Conservation (phyloP, 2,888 invertebrate species). For the Dioctria rufipes region DNA sequence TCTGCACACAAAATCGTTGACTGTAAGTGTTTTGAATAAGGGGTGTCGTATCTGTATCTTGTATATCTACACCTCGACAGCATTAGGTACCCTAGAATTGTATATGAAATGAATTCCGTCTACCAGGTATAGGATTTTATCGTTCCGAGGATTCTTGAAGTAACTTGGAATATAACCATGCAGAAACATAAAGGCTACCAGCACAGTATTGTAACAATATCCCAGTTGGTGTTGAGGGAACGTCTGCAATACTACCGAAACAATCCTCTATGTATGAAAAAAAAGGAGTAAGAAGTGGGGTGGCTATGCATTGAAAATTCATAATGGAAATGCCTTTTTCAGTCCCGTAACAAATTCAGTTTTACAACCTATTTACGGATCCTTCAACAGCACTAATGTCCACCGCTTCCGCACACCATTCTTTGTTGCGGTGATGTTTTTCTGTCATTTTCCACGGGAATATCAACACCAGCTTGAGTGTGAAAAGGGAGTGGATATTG, state of each 20-base stretch:
- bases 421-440: not conserved
- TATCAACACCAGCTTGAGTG: no score
- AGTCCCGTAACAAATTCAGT: constrained; percentile 7
- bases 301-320: not conserved
- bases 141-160: not conserved
- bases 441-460: no score
- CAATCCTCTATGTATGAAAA: not conserved
- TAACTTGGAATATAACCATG: not conserved
- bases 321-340: not conserved
- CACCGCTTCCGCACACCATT: not conserved
- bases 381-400: not conserved
- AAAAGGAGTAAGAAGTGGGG: not conserved
- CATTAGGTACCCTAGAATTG: no score
- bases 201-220: not conserved
- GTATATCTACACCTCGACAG: no score
- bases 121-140: not conserved
- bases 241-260: not conserved
- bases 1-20: not conserved
- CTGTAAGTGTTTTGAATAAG: no score
- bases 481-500: no score
- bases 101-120: no score
- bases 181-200: not conserved
- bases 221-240: not conserved
- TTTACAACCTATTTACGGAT: constrained; percentile 1
- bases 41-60: no score